Conservation (phyloP, 2,113 vertebrate species). For the Epinephelus moara region DNA sequence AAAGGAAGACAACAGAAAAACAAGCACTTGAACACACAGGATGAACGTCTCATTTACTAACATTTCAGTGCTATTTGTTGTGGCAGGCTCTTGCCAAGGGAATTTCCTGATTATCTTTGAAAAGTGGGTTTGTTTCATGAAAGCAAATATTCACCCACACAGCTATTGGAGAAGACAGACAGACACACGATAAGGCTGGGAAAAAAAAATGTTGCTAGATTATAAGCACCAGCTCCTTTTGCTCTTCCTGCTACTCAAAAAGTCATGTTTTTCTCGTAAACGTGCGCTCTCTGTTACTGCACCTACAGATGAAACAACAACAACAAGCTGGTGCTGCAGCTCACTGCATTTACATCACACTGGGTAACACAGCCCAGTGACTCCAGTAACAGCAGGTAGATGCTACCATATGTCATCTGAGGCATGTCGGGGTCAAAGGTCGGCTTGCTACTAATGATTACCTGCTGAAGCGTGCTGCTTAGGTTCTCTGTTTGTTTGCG, state of each 20-base stretch:
- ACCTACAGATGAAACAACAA: background rate
- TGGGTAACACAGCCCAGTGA: slow-evolving; percentile 27
- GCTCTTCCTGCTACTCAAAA: background rate
- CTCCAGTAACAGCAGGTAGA: slow-evolving; percentile 72
- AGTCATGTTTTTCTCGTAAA: background rate
- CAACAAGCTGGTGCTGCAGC: slow-evolving; percentile 3
- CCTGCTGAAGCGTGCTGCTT: slow-evolving; percentile 57
- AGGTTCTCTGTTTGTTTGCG: slow-evolving; percentile 52
- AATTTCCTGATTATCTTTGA: slow-evolving; percentile 54
- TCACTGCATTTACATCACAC: slow-evolving; percentile 16
- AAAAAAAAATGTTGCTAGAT: background rate
- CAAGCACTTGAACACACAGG: background rate
- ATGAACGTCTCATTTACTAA: slow-evolving; percentile 24
- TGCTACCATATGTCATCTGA: slow-evolving; percentile 56
- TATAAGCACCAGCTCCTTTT: background rate
- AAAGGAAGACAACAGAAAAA: slow-evolving; percentile 23
- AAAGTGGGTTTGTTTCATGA: slow-evolving; percentile 14
- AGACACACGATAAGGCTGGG: background rate
- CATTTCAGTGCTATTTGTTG: slow-evolving; percentile 23
- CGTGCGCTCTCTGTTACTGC: too few species aligned
- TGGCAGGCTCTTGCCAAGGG: slow-evolving; percentile 14
- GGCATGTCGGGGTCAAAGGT: slow-evolving; percentile 67
- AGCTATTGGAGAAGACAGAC: background rate
- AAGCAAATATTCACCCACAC: slow-evolving; percentile 11
- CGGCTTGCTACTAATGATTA: slow-evolving; percentile 53